A percentile compares a stretch with the other conserved stretches of the same genome.
These are phyloP conservation scores for Piaya cayana DNA, from an alignment of 2,113 vertebrate species.

Conservation along the genomic window DNA sequence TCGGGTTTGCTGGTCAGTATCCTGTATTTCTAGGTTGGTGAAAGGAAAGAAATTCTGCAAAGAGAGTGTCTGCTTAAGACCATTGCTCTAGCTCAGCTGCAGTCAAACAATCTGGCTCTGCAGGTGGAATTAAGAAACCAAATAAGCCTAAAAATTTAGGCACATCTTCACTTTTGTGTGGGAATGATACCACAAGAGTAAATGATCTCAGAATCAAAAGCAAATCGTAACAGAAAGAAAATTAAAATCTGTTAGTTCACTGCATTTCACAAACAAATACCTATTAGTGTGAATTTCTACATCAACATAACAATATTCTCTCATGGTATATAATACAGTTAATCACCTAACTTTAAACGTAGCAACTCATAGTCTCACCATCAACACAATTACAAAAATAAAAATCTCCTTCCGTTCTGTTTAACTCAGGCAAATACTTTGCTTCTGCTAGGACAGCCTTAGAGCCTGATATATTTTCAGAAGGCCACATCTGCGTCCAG, in stretches of 20 bases:
- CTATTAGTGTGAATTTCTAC: background rate
- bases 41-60: background rate
- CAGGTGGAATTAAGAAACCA: background rate
- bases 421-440: conserved; percentile 18
- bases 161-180: background rate
- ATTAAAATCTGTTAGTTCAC: conserved; percentile 55
- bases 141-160: background rate
- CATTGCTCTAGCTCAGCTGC: background rate
- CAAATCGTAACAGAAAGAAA: conserved; percentile 20
- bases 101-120: background rate
- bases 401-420: background rate
- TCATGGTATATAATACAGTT: background rate
- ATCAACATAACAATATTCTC: background rate
- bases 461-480: conserved; percentile 8
- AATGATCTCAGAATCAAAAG: conserved; percentile 22
- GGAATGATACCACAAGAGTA: background rate
- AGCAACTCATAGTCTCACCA: background rate
- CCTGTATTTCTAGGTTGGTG: background rate
- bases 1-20: background rate
- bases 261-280: conserved; percentile 51
- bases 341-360: background rate
- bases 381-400: background rate
- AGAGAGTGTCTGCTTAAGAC: background rate
- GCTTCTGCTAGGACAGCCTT: conserved; percentile 11
- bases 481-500: conserved; percentile 57